Evolutionary conservation across 2,113 vertebrate species (phyloP).

Genomic region (Eulemur macaco): DNA sequence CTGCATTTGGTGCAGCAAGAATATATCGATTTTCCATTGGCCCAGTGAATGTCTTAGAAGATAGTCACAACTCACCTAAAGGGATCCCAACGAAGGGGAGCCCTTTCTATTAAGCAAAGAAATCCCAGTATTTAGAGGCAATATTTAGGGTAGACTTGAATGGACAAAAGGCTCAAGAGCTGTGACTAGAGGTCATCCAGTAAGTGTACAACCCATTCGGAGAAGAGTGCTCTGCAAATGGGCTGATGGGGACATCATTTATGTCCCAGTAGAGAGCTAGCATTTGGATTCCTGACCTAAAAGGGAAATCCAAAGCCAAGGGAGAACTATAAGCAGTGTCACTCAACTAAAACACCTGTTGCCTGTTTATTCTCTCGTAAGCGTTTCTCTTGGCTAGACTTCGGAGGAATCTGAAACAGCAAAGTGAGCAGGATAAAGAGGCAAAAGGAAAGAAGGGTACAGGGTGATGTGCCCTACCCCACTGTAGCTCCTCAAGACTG

Average conservation of each 20-base stretch:
- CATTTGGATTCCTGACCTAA: neutral
- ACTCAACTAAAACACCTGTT: neutral
- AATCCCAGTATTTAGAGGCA: neutral
- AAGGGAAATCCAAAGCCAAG: neutral
- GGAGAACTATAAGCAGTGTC: neutral
- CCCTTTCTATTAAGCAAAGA: neutral
- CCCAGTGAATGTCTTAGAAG: neutral
- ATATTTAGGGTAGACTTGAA: neutral
- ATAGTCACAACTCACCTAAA: neutral
- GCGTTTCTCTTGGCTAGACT: too few species aligned
- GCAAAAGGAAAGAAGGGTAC: neutral
- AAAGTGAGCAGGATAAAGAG: neutral
- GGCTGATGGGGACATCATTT: rapidly evolving
- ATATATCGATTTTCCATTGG: neutral
- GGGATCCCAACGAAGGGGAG: neutral
- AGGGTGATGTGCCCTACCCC: neutral
- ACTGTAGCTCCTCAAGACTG: neutral
- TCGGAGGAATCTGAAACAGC: neutral
- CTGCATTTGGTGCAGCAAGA: neutral
- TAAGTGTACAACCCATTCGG: neutral
- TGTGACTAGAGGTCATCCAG: neutral
- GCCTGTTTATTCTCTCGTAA: neutral
- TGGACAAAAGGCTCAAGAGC: neutral
- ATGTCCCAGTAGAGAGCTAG: neutral
- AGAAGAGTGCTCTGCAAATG: neutral